These are phyloP conservation scores for Drosophila acutilabella DNA, from an alignment of 2,888 invertebrate genomes.

Conservation along the genomic window DNA sequence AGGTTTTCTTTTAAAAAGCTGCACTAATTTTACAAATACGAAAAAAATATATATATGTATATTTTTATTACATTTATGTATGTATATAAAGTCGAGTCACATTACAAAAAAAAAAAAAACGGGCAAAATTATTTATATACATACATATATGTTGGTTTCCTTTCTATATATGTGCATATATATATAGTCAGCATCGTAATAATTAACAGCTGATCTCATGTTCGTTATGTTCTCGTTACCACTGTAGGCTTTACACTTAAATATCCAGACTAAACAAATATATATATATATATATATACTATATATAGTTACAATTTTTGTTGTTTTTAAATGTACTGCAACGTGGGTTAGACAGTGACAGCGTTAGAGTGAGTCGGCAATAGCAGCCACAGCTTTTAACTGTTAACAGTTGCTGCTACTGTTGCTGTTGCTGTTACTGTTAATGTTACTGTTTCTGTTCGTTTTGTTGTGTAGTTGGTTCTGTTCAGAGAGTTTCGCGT, in stretches of 20 bases:
- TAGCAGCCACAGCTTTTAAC: slow-evolving; percentile 13
- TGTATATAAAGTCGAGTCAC: slow-evolving; percentile 63
- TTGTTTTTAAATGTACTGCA: slow-evolving; percentile 43
- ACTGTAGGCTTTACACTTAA: slow-evolving; percentile 45
- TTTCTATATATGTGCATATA: slow-evolving; percentile 1
- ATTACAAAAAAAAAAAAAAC: slow-evolving; percentile 59
- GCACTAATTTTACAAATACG: slow-evolving; percentile 75
- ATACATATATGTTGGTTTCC: slow-evolving; percentile 5
- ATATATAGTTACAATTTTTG: slow-evolving; percentile 33
- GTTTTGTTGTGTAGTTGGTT: slow-evolving; percentile 34
- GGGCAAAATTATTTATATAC: slow-evolving; percentile 38
- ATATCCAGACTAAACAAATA: slow-evolving; percentile 58
- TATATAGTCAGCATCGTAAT: slow-evolving; percentile 38
- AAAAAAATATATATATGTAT: slow-evolving; percentile 63
- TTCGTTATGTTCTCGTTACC: slow-evolving; percentile 35
- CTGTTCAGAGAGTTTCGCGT: slow-evolving; percentile 63
- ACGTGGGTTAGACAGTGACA: slow-evolving; percentile 60
- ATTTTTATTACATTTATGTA: slow-evolving; percentile 45
- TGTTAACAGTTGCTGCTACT: slow-evolving; percentile 15
- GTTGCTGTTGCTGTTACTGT: slow-evolving; percentile 16
- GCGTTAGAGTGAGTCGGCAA: slow-evolving; percentile 48
- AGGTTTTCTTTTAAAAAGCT: slow-evolving; percentile 64
- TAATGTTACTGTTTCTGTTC: slow-evolving; percentile 10
- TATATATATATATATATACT: slow-evolving; percentile 38
- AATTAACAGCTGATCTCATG: slow-evolving; percentile 38